Conservation (phyloP, 2,888 invertebrate genomes). For the Nasonia oneida region DNA sequence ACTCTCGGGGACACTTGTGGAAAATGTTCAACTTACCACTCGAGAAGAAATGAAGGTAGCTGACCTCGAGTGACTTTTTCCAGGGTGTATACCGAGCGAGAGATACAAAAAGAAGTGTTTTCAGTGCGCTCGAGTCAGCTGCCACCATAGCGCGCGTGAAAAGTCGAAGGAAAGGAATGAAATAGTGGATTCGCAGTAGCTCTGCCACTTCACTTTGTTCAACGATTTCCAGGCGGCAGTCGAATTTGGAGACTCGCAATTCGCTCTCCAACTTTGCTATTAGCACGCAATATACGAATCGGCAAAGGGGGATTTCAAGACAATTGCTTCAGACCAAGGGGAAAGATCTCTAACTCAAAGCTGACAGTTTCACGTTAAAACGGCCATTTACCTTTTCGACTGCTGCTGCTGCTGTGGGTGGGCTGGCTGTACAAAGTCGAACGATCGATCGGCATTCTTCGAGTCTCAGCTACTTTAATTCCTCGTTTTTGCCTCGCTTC, state of each 20-base stretch:
- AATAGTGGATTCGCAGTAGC: too few relatives aligned
- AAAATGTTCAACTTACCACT: neutral
- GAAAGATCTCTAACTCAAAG: neutral
- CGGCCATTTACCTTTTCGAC: neutral
- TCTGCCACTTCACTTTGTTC: too few relatives aligned
- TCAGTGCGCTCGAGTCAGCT: neutral
- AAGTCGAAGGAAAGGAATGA: neutral
- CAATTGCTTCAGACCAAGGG: neutral
- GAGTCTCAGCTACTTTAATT: neutral
- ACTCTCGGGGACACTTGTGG: neutral
- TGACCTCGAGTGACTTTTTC: neutral
- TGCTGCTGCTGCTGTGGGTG: neutral
- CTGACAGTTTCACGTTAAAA: conserved; percentile 11
- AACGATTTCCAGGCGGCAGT: too few relatives aligned
- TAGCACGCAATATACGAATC: neutral
- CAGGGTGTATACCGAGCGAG: neutral
- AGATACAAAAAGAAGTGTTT: neutral
- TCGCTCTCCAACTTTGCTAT: neutral
- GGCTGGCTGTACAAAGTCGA: neutral
- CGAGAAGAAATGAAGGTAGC: neutral
- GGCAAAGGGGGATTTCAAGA: neutral
- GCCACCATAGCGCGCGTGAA: neutral
- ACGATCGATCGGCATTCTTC: neutral
- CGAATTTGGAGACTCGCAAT: too few relatives aligned
- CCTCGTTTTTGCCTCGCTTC: neutral